Percentiles rank a stretch among this genome's conserved stretches.
Conservation (phyloP, 2,113 vertebrate species). For the Orcinus orca region DNA sequence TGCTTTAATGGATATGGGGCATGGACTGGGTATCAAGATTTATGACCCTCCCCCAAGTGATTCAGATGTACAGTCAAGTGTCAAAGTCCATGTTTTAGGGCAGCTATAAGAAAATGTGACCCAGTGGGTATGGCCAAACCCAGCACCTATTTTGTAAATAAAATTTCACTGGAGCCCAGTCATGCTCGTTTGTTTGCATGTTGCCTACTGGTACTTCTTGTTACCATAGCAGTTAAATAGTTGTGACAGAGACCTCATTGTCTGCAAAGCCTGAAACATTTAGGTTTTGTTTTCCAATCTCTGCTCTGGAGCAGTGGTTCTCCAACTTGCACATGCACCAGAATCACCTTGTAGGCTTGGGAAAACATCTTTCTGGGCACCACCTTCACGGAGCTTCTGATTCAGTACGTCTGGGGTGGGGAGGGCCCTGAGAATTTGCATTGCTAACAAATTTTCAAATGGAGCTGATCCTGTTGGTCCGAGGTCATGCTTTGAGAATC, state of each 20-base stretch:
- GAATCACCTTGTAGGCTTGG: neutral
- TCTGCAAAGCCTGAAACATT: neutral
- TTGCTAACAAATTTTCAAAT: neutral
- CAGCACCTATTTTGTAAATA: neutral
- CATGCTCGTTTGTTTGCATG: rapidly evolving
- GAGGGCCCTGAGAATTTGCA: too few relatives aligned
- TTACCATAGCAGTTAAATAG: neutral
- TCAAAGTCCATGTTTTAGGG: neutral
- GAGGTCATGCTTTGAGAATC: neutral
- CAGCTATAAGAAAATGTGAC: neutral
- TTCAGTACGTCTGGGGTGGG: neutral
- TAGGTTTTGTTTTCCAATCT: neutral
- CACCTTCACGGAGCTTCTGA: neutral
- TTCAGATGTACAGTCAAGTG: neutral
- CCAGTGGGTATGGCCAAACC: neutral
- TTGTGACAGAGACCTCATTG: neutral
- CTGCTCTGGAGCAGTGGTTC: neutral
- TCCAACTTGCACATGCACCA: neutral
- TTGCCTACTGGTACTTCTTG: neutral
- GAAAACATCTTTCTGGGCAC: neutral
- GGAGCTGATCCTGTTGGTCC: neutral
- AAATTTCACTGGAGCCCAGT: neutral
- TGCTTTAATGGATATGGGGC: neutral
- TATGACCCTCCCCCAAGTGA: neutral
- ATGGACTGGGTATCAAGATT: neutral